Evolutionary conservation across 2,113 vertebrate genomes (phyloP).

Genomic region (Anser cygnoides): DNA sequence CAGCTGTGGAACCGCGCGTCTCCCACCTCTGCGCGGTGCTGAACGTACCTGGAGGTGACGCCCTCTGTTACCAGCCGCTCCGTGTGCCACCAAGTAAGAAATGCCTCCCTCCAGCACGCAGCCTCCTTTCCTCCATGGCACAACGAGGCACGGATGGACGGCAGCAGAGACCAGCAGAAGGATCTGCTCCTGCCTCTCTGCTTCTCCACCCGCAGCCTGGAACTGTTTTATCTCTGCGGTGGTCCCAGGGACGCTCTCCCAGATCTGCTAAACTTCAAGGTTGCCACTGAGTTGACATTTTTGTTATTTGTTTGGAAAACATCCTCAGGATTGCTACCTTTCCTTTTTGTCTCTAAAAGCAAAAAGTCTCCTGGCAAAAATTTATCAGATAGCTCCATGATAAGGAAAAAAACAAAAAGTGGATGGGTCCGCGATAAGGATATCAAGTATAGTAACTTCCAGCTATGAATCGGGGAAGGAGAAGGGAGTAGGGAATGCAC

Average conservation of each 20-base stretch:
- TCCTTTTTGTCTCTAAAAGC: background rate
- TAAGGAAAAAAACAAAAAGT: background rate
- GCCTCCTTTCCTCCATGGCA: background rate
- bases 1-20: background rate
- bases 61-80: background rate
- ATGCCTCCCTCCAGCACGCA: background rate
- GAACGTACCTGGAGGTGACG: background rate
- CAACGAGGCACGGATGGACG: background rate
- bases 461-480: background rate
- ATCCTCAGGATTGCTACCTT: background rate
- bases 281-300: background rate
- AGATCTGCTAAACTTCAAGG: background rate
- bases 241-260: background rate
- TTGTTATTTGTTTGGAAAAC: background rate
- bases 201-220: background rate
- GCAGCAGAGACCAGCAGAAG: background rate
- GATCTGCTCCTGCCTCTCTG: background rate
- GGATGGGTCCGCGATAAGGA: rapidly evolving
- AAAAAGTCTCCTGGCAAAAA: background rate
- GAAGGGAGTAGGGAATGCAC: background rate
- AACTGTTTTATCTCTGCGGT: rapidly evolving
- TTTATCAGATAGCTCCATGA: rapidly evolving
- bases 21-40: background rate
- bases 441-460: background rate
- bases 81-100: background rate